A percentile compares a stretch with the other conserved stretches of the same genome.
phyloP scores from a whole-genome alignment of 2,113 vertebrate genomes.

The Cathartes aura region DNA sequence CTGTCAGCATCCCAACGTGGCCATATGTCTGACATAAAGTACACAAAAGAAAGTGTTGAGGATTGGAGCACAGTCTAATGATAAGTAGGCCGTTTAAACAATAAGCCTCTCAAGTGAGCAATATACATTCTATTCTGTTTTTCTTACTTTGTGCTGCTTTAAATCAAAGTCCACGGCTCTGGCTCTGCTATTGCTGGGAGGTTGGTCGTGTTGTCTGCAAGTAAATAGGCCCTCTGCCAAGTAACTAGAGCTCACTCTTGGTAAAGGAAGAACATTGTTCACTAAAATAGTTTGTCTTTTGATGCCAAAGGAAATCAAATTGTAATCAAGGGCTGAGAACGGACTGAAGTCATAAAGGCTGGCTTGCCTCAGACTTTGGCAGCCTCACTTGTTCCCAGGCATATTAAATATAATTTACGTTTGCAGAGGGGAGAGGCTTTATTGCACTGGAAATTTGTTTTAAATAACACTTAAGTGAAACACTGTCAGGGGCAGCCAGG shows the following conservation, averaged over 20 bases:
- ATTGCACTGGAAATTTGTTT: conserved; percentile 75
- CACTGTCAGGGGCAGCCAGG: neutral
- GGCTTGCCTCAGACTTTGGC: conserved; percentile 83
- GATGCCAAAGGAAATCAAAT: conserved; percentile 91
- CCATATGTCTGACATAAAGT: conserved; percentile 61
- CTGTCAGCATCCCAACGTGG: conserved; percentile 42
- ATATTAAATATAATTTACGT: conserved; percentile 81
- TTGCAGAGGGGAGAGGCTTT: conserved; percentile 74
- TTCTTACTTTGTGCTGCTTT: conserved; percentile 49
- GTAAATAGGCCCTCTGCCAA: conserved; percentile 69
- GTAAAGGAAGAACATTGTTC: conserved; percentile 92
- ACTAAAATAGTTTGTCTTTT: conserved; percentile 90
- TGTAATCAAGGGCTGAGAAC: conserved; percentile 85
- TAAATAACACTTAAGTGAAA: conserved; percentile 68
- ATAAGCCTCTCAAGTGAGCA: conserved; percentile 43
- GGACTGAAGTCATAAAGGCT: conserved; percentile 85
- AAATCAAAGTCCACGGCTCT: conserved; percentile 46
- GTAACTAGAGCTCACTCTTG: conserved; percentile 73
- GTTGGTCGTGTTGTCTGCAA: conserved; percentile 66
- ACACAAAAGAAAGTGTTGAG: conserved; percentile 49
- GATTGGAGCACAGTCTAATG: conserved; percentile 28
- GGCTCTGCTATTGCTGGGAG: conserved; percentile 56
- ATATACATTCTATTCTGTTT: conserved; percentile 53
- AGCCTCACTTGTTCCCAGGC: conserved; percentile 78
- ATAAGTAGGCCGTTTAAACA: conserved; percentile 17